A percentile compares a stretch with the other conserved stretches of the same genome.
These are phyloP conservation scores for Ochropleura plecta DNA, from an alignment of 2,888 invertebrate genomes.

Conservation along the genomic window DNA sequence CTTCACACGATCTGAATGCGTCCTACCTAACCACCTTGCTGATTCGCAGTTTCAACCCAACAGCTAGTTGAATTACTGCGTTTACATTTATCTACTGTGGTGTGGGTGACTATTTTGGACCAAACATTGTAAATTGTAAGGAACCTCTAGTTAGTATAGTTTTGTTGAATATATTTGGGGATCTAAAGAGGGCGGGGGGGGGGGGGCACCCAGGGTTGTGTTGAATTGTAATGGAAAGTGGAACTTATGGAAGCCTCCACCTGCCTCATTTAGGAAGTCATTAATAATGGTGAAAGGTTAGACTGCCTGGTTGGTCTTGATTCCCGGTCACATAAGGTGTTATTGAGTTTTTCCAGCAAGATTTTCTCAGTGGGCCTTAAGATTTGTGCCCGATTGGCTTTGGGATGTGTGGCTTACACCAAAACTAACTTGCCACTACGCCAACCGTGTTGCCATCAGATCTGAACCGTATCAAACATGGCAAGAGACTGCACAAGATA, in stretches of 20 bases:
- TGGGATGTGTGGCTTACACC: no score
- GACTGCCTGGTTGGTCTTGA: not conserved
- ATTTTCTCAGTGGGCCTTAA: not conserved
- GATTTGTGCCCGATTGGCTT: not conserved
- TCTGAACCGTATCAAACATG: no score
- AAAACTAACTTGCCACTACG: no score
- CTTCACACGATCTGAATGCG: not conserved
- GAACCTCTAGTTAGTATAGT: constrained; percentile 25
- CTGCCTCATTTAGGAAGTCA: constrained; percentile 23
- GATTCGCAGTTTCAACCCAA: not conserved
- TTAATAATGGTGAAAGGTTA: constrained; percentile 1
- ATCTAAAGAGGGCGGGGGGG: not conserved
- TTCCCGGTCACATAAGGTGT: not conserved
- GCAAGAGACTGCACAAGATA: no score
- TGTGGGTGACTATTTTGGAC: constrained; percentile 24
- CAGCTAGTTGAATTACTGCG: not conserved
- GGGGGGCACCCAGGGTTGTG: not conserved
- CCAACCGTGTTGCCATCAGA: no score
- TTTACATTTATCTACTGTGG: constrained; percentile 1
- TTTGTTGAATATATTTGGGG: constrained; percentile 32
- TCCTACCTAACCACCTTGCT: not conserved
- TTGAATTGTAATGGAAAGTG: constrained; percentile 15
- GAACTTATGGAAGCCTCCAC: not conserved
- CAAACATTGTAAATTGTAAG: constrained; percentile 35
- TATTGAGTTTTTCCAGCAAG: not conserved